Evolutionary conservation across 2,888 invertebrate genomes (phyloP), one percentile per base, ranked within the genome.

Genomic region (Aleiodes testaceus): DNA sequence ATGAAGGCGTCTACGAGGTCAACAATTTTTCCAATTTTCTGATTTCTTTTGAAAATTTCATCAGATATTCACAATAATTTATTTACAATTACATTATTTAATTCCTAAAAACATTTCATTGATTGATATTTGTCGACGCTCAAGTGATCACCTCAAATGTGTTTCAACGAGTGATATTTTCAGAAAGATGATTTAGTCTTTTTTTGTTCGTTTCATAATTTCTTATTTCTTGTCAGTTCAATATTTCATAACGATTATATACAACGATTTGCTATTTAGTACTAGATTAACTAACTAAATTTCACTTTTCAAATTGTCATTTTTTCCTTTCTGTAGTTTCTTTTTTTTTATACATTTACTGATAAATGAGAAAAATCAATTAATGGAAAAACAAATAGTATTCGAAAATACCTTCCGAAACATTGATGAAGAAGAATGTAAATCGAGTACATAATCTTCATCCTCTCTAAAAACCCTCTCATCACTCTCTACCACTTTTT

Each of bases 1-100:
- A 84, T 84, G 84, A 83, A 81, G 79, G 81, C 80, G 80, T 79
- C 81, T 79, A 81, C 81, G 81, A 81, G 80, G 78, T 80, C 76
- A 81, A 79, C 78, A 49, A 59, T 12, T 59, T 14, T 66, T 55
- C 3, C 12, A 64, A 22, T 42, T 44, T 16, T 22, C 20, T 9
- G 22, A 26, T 26, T 64, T 11, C 7, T 36, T 36, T 11, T 44
- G 18, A 7, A 14, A 45, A 22, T 64, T 26, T 26, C 3, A 26
- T 26, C 11, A 44, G 14, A 64, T 47, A 45, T 44, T 36, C 6
- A 16, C 44, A 18, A 30, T 6, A 18, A 26, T 36, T 16, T 59
- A 59, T 59, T 36, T 16, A 26, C 52, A 52, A 52, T 53, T 26
- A 26, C 1, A 26, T 26, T 2, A 3, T 53, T 53, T 53, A 53